Conservation (phyloP, 2,888 invertebrate species). For the Cetonia aurata region DNA sequence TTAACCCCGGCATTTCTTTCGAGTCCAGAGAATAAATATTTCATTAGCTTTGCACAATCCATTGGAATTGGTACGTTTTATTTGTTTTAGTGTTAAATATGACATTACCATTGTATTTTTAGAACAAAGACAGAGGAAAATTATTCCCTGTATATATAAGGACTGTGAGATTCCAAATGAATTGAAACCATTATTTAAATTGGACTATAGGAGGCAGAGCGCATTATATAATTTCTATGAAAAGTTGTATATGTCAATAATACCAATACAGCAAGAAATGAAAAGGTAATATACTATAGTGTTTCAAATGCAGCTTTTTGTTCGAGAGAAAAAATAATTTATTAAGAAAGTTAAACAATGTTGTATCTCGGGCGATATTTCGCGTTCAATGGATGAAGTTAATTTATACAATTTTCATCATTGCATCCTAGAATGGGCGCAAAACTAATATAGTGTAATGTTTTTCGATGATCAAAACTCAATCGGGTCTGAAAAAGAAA, state of each 20-base stretch:
- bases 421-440: no score
- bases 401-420: no score
- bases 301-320: background rate
- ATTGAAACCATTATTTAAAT: slow-evolving; percentile 74
- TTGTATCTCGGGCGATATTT: no score
- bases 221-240: slow-evolving; percentile 79
- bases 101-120: slow-evolving; percentile 46
- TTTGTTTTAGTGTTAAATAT: slow-evolving; percentile 6
- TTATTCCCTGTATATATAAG: slow-evolving; percentile 82
- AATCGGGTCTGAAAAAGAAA: no score
- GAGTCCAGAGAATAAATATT: slow-evolving; percentile 82
- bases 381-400: no score
- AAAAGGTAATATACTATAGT: slow-evolving; percentile 19
- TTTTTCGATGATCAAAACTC: no score
- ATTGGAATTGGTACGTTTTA: slow-evolving; percentile 78
- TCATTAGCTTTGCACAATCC: slow-evolving; percentile 84
- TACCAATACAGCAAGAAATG: slow-evolving; percentile 48
- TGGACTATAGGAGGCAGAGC: slow-evolving; percentile 69
- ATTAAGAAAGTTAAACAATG: no score
- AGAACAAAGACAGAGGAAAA: slow-evolving; percentile 67
- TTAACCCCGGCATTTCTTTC: slow-evolving; percentile 84
- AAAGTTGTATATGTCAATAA: slow-evolving; percentile 73
- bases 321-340: no score
- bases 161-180: slow-evolving; percentile 75
- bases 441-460: no score